Evolutionary conservation across 2,113 vertebrate genomes (phyloP), one percentile per base, ranked within the genome.

Genomic region (Apus apus): DNA sequence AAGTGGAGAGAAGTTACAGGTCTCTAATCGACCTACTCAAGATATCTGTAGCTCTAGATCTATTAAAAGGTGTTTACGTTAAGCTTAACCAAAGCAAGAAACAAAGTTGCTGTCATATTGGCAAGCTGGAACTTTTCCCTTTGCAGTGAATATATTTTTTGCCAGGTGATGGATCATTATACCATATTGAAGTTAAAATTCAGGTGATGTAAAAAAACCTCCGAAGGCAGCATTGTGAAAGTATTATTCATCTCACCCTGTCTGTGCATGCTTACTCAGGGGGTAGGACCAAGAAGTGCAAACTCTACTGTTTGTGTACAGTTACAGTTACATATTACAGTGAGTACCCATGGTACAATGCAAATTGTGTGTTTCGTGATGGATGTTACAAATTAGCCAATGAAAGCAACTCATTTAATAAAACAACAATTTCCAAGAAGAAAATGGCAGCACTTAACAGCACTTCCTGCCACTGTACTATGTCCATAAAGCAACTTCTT

Each of bases 261-360:
- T 40, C 43, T 77, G 6, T 51, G 5, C 13, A 11, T 43, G 11
- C 25, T 81, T 68, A 72, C 14, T 50, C 1, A 2, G 18, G 5
- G 27, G 4, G 3, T 66, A 29, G 36, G 40, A 66, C 62, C 30
- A 38, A 57, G 40, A 22, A 11, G 6, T 77, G 29, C 45, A 46
- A 43, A 45, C 46, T 56, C 71, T 34, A 3, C 29, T 29, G 30
- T 46, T n/a, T 34, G 11, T 34, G 2, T 70, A 38, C 38, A 38
- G 38, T 38, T 38, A 38, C 38, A 38, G 17, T 77, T 58, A 29
- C 7, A 2, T 72, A 50, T 14, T 61, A 38, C 10, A 12, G 6
- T 27, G 27, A 89, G 61, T 81, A 11, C 17, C 51, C 0, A 0
- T 85, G 27, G 32, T 73, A 2, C 62, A 61, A 3, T 72, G 45